Evolutionary conservation across 2,888 invertebrate genomes (phyloP), one percentile per base, ranked within the genome.

Genomic region (Alcis repandata): DNA sequence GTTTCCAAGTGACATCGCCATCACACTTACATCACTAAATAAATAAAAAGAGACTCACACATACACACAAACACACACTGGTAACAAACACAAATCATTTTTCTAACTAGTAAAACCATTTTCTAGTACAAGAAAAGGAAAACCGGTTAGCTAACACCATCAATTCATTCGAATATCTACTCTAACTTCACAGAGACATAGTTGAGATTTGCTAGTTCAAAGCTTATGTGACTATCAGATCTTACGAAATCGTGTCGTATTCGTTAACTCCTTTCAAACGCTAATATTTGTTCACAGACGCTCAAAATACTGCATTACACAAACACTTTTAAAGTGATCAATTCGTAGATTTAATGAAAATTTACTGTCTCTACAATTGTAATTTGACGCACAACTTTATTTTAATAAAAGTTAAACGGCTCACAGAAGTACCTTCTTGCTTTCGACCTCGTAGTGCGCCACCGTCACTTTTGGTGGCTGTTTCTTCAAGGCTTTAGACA

Each of bases 361-460:
- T 15, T 11, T 45, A 32, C 40, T 41, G 32, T 45, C 13, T 59
- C 33, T 41, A 52, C 32, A 48, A 41, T 38, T 43, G 22, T 15
- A 59, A 11, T 33, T 32, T 32, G 8, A 48, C 1, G 1, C n/a
- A 46, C 20, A 22, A 41, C 6, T 17, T 7, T 9, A 1, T 20
- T 9, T 20, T 13, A 3, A 27, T 8, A 6, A 2, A 22, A 36
- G 10, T 27, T 6, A 41, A 56, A 46, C 56, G 15, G 48, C 69
- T 75, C 84, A 85, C 75, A 86, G 68, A 52, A 92, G 72, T 67
- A 89, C 90, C 74, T 90, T 92, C 65, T 92, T 87, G 82, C 89
- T 92, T 60, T 92, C 92, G 1, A 82, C 82, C 54, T 91, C 92
- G 43, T 84, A 74, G 40, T 80, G 83, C 11, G 82, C 79, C n/a